Evolutionary conservation across 2,113 vertebrate species (phyloP), one percentile per base, ranked within the genome.

Genomic region (Laticauda colubrina): DNA sequence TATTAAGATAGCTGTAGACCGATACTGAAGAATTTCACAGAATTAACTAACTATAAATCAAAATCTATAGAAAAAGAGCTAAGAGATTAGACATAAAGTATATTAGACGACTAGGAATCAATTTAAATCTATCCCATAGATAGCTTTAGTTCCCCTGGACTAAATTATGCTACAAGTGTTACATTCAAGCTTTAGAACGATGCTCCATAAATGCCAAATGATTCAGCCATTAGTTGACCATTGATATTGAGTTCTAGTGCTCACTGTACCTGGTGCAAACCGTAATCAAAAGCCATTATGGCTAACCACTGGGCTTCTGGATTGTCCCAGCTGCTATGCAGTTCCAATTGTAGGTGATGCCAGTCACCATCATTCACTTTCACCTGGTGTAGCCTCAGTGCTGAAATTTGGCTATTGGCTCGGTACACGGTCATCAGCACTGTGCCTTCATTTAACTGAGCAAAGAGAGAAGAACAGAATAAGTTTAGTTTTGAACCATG

Each of bases 361-460:
- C 99, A 99, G 93, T 98, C 98, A 0, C 99, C 99, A 0, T 99
- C 98, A 21, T 98, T 98, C 87, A 98, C 98, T 91, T 97, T 97
- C 88, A 98, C 97, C 81, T 98, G 97, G 93, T 98, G 98, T 92
- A 99, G 96, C 3, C 94, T 97, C 90, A 98, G 93, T 14, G 98
- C 98, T 0, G 98, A 97, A 20, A 97, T 92, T 0, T 97, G 98
- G 95, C 98, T 97, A 85, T 98, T 97, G 0, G 97, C 98, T 43
- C 97, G 97, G 95, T 98, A 98, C 85, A 98, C 95, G 0, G 96
- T 97, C 95, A 98, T 97, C 96, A 98, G 56, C 96, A 98, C 97
- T 0, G 97, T 98, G 85, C 98, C 98, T 87, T 97, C 98, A 0
- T 95, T 98, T 92, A 99, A 97, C 99, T 99, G 97, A 61, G 90